phyloP scores from a whole-genome alignment of 2,113 vertebrate genomes.

The Scomber japonicus region DNA sequence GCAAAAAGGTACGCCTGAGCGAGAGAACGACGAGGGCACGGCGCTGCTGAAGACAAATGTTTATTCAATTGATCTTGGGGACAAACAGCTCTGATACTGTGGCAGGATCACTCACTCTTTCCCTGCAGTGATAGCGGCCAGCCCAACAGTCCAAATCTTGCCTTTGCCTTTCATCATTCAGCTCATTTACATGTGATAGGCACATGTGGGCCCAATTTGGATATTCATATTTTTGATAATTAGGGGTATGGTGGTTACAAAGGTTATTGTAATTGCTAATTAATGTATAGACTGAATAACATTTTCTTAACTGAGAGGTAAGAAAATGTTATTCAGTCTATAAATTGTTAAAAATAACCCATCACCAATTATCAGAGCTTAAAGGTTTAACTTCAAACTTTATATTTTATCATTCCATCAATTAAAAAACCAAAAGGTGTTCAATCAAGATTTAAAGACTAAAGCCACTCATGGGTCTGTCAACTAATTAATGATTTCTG shows the following conservation, averaged over 20 bases:
- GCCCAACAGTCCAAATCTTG: constrained; percentile 9
- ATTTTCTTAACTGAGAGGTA: too few species aligned
- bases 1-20: constrained; percentile 45
- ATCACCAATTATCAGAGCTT: too few species aligned
- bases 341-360: too few species aligned
- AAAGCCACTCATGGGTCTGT: too few species aligned
- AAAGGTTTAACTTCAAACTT: too few species aligned
- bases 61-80: constrained; percentile 81
- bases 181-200: not conserved
- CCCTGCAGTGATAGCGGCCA: constrained; percentile 19
- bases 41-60: constrained; percentile 70
- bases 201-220: not conserved
- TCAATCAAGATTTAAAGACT: too few species aligned
- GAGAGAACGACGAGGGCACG: constrained; percentile 43
- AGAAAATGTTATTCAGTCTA: too few species aligned
- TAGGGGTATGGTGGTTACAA: not conserved
- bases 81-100: constrained; percentile 72
- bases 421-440: too few species aligned
- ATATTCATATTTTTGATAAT: not conserved
- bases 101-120: constrained; percentile 30
- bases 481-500: too few species aligned
- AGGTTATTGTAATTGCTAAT: too few species aligned
- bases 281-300: too few species aligned
- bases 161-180: constrained; percentile 4
- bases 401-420: too few species aligned